phyloP scores from a whole-genome alignment of 1,140 invertebrate species.

The Drosophila setifemur region DNA sequence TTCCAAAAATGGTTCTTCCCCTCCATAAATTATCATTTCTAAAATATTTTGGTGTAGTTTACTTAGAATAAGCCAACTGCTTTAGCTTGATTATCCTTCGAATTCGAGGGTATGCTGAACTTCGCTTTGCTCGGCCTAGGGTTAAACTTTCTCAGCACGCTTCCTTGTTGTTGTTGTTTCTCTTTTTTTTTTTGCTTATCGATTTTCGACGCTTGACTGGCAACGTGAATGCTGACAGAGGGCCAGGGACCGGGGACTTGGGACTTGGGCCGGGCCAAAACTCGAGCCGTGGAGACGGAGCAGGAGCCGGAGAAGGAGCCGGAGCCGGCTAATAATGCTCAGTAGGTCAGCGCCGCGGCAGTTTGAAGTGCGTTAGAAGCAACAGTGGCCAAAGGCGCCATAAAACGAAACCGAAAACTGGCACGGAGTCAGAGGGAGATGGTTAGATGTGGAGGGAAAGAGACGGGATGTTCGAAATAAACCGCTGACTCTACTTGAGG shows the following conservation, averaged over 20 bases:
- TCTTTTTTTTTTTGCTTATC: slow-evolving; percentile 52
- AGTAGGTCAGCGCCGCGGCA: slow-evolving; percentile 70
- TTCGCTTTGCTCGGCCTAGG: slow-evolving; percentile 5
- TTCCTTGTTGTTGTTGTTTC: slow-evolving; percentile 27
- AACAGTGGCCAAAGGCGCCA: slow-evolving; percentile 63
- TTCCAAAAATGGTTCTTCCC: too few species aligned
- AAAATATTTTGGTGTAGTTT: too few species aligned
- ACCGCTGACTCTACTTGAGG: slow-evolving; percentile 41
- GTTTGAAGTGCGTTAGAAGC: slow-evolving; percentile 74
- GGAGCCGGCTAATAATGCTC: slow-evolving; percentile 72
- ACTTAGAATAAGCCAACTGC: background rate
- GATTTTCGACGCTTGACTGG: slow-evolving; percentile 68
- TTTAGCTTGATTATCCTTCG: background rate
- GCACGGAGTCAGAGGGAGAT: slow-evolving; percentile 20
- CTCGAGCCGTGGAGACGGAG: slow-evolving; percentile 10
- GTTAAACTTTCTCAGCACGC: slow-evolving; percentile 10
- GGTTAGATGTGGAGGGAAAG: background rate
- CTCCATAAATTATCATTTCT: background rate
- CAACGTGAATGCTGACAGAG: background rate
- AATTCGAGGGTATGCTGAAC: slow-evolving; percentile 14
- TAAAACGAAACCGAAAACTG: slow-evolving; percentile 47
- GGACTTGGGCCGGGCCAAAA: slow-evolving; percentile 16
- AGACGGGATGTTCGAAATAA: background rate
- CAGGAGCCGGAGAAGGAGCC: slow-evolving; percentile 30
- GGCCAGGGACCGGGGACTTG: background rate